These are phyloP conservation scores for Probaryconus sp. DNA, from an alignment of 1,140 invertebrate genomes.

Conservation along the genomic window DNA sequence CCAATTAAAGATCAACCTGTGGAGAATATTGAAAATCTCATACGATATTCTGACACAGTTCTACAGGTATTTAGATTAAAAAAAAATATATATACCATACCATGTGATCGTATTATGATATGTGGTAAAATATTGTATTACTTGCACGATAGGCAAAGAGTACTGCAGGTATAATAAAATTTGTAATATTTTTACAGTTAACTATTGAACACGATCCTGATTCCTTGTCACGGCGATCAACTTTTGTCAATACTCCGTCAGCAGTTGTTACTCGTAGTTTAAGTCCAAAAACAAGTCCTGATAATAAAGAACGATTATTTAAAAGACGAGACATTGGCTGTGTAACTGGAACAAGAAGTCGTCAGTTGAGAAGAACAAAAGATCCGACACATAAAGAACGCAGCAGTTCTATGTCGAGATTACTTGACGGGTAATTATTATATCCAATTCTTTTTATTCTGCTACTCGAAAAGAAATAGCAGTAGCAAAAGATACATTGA, in stretches of 20 bases:
- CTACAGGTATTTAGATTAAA: no score
- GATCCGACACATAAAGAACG: constrained; percentile 85
- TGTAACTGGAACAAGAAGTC: constrained; percentile 79
- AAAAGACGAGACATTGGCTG: constrained; percentile 84
- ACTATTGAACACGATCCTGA: constrained; percentile 94
- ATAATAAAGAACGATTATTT: constrained; percentile 82
- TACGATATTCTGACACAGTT: constrained; percentile 82
- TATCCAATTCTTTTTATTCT: not conserved
- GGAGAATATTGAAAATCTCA: constrained; percentile 87
- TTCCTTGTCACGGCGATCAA: constrained; percentile 79
- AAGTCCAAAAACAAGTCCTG: constrained; percentile 74
- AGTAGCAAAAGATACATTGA: no score
- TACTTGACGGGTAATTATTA: constrained; percentile 85
- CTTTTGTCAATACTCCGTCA: constrained; percentile 72
- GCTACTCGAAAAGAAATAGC: no score
- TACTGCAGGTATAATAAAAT: not conserved
- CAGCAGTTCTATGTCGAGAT: constrained; percentile 90
- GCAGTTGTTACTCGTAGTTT: constrained; percentile 70
- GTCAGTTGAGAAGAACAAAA: constrained; percentile 79
- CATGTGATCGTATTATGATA: constrained; percentile 7
- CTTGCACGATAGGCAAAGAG: no score
- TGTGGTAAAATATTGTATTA: no score
- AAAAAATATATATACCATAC: no score
- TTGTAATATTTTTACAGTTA: constrained; percentile 78
- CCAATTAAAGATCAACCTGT: constrained; percentile 88